phyloP scores from a whole-genome alignment of 2,797 vertebrate genomes.

The Spheniscus humboldti region DNA sequence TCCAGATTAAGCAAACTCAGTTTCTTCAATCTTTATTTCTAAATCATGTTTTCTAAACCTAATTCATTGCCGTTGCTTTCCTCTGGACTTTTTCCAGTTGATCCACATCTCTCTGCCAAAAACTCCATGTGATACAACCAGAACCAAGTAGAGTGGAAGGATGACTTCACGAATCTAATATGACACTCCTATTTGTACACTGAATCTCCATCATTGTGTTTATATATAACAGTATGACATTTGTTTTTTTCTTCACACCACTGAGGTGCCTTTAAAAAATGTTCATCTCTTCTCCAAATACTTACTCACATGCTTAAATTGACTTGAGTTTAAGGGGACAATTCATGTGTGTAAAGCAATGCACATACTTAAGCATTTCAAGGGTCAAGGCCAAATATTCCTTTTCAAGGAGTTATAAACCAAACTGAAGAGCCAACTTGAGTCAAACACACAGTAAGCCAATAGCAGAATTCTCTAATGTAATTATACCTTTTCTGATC shows the following conservation, averaged over 20 bases:
- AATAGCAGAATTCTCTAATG: neutral
- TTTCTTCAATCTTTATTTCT: constrained; percentile 21
- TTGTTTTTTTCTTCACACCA: neutral
- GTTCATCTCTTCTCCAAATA: neutral
- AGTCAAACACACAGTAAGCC: neutral
- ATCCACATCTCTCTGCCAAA: constrained; percentile 45
- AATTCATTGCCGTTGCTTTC: constrained; percentile 1
- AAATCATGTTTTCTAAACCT: constrained; percentile 22
- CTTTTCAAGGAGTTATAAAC: neutral
- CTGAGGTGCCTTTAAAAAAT: neutral
- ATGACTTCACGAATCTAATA: constrained; percentile 64
- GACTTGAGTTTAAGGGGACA: neutral
- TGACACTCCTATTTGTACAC: constrained; percentile 63
- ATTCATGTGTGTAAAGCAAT: neutral
- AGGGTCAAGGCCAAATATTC: neutral
- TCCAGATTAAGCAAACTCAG: neutral
- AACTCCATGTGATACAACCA: constrained; percentile 42
- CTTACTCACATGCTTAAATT: neutral
- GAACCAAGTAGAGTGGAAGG: constrained; percentile 61
- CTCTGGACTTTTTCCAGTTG: constrained; percentile 36
- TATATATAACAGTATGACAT: neutral
- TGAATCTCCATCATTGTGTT: constrained; percentile 6
- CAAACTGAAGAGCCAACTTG: neutral
- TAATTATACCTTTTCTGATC: neutral
- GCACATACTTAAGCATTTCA: neutral